phyloP scores from a whole-genome alignment of 2,113 vertebrate species.

The Struthidea cinerea region DNA sequence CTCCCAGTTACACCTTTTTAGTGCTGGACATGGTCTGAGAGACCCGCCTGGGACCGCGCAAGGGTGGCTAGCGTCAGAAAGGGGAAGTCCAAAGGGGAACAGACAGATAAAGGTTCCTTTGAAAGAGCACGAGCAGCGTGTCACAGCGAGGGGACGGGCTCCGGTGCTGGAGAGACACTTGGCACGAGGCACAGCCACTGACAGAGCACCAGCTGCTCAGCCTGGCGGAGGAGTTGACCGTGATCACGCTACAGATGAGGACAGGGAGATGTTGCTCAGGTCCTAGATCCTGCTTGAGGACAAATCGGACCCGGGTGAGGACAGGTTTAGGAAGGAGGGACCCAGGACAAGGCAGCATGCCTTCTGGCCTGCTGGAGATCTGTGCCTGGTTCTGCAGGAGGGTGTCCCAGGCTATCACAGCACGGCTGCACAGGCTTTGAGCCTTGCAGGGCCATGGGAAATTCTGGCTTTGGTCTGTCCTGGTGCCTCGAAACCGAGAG shows the following conservation, averaged over 20 bases:
- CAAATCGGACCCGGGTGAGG: background rate
- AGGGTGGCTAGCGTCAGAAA: background rate
- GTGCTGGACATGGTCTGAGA: background rate
- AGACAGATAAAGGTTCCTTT: background rate
- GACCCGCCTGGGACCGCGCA: background rate
- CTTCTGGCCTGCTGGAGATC: background rate
- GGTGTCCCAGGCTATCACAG: fast-evolving
- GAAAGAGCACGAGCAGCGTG: background rate
- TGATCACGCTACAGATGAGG: fast-evolving
- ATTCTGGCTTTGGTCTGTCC: background rate
- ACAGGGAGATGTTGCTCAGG: background rate
- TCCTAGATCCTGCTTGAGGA: background rate
- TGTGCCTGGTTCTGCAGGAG: fast-evolving
- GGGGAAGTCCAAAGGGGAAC: background rate
- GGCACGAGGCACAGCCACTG: background rate
- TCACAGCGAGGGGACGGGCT: background rate
- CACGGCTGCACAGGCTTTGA: fast-evolving
- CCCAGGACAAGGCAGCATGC: background rate
- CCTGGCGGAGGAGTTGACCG: background rate
- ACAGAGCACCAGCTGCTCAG: background rate
- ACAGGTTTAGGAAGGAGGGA: background rate
- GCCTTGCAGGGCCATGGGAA: background rate
- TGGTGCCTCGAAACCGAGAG: background rate
- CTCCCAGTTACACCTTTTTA: background rate
- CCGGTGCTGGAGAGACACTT: background rate